phyloP scores from a whole-genome alignment of 2,797 vertebrate genomes.

The Falco concolor region DNA sequence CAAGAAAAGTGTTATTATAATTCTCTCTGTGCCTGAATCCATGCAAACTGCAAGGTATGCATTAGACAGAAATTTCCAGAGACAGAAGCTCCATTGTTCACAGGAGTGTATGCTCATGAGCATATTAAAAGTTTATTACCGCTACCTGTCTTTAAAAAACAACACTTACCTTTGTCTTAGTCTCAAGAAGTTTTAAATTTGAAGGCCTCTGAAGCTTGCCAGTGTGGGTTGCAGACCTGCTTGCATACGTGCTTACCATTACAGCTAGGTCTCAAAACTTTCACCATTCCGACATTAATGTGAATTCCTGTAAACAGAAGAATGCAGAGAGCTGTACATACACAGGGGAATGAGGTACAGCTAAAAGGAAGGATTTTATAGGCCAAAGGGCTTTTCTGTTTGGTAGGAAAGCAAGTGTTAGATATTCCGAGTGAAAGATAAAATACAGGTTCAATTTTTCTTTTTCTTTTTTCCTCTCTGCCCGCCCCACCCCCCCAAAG shows the following conservation, averaged over 20 bases:
- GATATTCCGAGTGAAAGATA: neutral
- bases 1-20: neutral
- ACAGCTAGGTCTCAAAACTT: neutral
- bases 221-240: neutral
- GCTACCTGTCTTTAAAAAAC: neutral
- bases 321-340: neutral
- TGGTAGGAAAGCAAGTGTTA: neutral
- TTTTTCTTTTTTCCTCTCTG: neutral
- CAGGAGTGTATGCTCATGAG: rapidly evolving
- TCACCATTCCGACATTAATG: neutral
- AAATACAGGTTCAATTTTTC: neutral
- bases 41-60: neutral
- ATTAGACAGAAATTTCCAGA: neutral
- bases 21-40: neutral
- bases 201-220: neutral
- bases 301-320: neutral
- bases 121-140: neutral
- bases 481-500: neutral
- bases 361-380: neutral
- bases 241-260: rapidly evolving
- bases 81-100: neutral
- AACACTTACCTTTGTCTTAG: neutral
- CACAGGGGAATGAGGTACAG: neutral
- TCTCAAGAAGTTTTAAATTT: neutral
- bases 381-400: neutral